A percentile compares a stretch with the other conserved stretches of the same genome.
These are phyloP conservation scores for Forbesichthys agassizii DNA, from an alignment of 2,113 vertebrate genomes.

Conservation along the genomic window DNA sequence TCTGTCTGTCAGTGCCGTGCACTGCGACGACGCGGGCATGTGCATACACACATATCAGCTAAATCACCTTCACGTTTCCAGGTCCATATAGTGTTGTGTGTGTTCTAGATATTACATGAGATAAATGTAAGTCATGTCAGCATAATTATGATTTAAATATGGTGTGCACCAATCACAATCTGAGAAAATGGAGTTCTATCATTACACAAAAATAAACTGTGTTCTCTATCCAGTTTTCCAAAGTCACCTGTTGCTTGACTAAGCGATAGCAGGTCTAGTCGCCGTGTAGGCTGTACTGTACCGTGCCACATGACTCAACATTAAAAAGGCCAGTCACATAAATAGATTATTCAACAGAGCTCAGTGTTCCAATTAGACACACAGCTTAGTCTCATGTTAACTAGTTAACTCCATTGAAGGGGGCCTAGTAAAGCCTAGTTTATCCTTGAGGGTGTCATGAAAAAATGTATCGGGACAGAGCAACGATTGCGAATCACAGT, in stretches of 20 bases:
- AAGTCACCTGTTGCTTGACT: conserved; percentile 22
- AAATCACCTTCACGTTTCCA: conserved; percentile 3
- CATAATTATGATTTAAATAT: too few relatives aligned
- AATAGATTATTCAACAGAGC: conserved; percentile 16
- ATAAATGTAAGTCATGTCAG: too few relatives aligned
- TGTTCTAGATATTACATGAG: too few relatives aligned
- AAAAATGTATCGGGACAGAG: too few relatives aligned
- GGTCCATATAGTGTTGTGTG: too few relatives aligned
- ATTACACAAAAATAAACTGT: conserved; percentile 55
- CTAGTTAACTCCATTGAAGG: background rate
- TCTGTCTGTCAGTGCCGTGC: conserved; percentile 49
- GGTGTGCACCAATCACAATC: background rate
- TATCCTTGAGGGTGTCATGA: too few relatives aligned
- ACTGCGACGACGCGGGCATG: background rate
- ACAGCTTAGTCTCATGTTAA: background rate
- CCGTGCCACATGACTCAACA: background rate
- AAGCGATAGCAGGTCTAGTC: conserved; percentile 31
- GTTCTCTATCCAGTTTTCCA: conserved; percentile 69
- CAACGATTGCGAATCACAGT: too few relatives aligned
- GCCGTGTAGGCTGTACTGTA: conserved; percentile 17
- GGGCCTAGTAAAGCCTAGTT: too few relatives aligned
- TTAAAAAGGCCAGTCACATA: too few relatives aligned
- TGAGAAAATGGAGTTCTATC: conserved; percentile 53
- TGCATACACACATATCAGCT: conserved; percentile 20
- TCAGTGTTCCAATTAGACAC: background rate